Conservation (phyloP, 2,888 invertebrate genomes). For the Drosophila pullipes region DNA sequence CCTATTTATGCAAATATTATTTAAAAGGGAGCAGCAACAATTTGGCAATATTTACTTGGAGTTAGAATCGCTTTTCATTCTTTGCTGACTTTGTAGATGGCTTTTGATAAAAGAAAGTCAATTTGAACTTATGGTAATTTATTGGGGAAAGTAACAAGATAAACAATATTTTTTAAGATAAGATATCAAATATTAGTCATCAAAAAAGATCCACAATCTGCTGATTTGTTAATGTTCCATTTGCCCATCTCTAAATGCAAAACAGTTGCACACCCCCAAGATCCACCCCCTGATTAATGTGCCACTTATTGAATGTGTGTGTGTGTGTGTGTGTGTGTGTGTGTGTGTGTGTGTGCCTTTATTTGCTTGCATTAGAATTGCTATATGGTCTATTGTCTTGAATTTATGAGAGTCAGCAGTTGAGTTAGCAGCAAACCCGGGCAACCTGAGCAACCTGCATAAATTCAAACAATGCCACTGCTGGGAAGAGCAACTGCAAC, state of each 20-base stretch:
- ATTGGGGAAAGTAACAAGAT: background rate
- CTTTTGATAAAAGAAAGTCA: background rate
- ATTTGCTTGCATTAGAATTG: conserved; percentile 8
- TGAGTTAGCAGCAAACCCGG: conserved; percentile 3
- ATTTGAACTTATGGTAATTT: background rate
- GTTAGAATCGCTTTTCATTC: too few species aligned
- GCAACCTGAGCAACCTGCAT: conserved; percentile 9
- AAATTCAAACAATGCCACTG: conserved; percentile 33
- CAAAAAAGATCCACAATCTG: background rate
- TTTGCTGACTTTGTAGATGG: too few species aligned
- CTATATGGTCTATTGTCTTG: conserved; percentile 24
- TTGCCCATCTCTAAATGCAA: conserved; percentile 25
- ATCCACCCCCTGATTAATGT: conserved; percentile 25
- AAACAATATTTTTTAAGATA: background rate
- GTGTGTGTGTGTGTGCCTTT: background rate
- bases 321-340: background rate
- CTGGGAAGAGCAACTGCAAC: conserved; percentile 25
- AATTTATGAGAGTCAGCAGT: conserved; percentile 28
- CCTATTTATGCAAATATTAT: background rate
- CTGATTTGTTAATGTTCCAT: background rate
- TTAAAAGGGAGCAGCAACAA: background rate
- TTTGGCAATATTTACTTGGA: background rate
- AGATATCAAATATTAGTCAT: background rate
- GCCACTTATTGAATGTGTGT: conserved; percentile 9
- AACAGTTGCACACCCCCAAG: background rate